These are phyloP conservation scores for Cantharis nigra DNA, from an alignment of 2,888 invertebrate species.

Conservation along the genomic window DNA sequence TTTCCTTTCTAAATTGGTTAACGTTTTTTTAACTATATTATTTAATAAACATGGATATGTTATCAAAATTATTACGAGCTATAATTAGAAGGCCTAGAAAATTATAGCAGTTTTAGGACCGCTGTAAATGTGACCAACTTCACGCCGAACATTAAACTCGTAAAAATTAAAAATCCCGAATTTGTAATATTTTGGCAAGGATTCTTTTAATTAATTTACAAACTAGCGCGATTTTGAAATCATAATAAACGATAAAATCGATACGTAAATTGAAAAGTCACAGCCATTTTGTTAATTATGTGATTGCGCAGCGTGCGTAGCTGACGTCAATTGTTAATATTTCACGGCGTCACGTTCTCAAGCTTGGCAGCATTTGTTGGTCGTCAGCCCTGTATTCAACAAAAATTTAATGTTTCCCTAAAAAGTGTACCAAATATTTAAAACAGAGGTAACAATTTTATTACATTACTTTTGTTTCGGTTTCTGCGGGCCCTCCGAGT, in stretches of 20 bases:
- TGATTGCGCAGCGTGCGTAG: conserved; percentile 10
- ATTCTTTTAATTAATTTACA: background rate
- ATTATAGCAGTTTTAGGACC: background rate
- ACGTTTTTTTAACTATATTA: background rate
- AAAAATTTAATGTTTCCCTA: conserved; percentile 57
- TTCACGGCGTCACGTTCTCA: conserved; percentile 33
- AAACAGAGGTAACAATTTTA: conserved; percentile 48
- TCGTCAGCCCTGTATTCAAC: conserved; percentile 55
- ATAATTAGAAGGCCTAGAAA: background rate
- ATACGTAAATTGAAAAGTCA: background rate
- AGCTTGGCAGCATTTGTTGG: conserved; percentile 57
- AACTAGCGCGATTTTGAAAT: background rate
- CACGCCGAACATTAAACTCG: background rate
- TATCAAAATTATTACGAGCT: background rate
- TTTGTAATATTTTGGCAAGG: background rate
- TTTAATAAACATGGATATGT: background rate
- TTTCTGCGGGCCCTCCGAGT: conserved; percentile 42
- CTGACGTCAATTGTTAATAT: conserved; percentile 2
- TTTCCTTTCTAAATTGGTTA: background rate
- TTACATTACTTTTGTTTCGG: background rate
- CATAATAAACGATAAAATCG: background rate
- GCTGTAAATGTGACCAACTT: background rate
- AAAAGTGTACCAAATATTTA: conserved; percentile 40
- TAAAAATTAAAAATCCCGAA: background rate
- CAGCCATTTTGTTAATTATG: conserved; percentile 22